Base-by-base conservation (phyloP, 2,888 invertebrate genomes). In the Elmis aenea region DNA sequence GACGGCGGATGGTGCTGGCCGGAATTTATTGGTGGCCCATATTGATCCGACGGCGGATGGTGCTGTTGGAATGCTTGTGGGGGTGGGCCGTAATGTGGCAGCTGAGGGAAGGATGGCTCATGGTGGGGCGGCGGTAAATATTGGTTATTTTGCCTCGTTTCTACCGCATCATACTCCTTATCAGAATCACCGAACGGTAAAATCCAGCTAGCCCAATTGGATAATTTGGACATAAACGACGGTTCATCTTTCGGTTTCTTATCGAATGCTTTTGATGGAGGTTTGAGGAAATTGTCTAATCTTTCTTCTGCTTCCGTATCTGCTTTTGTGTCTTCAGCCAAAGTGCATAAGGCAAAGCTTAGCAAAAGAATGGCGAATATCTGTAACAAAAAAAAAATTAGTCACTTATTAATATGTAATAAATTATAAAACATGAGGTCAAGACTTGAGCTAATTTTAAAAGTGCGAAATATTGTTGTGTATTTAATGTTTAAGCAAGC, bases 141-240 rank as follows among this genome's bases (percentile, higher is more conserved):
- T 8, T 51, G 42, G 9, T 47, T 43, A 15, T 44, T 34, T 12
- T 48, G 45, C 9, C 39, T 37, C 3, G 45, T 34, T 26, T 45
- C 42, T 5, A 48, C 37, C n/a, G 42, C 30, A 23, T 52, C 56
- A 34, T 13, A 28, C 31, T 18, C 42, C 24, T 13, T 16, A 6
- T 36, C 31, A 57, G 25, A 9, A 8, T 28, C 26, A 0, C 64
- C 69, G 2, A 75, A 73, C 1, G 80, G 74, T 50, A 76, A 78
- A 1, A 81, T 60, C 80, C 79, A 81, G 23, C 68, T 72, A 15
- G n/a, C n/a, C n/a, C n/a, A n/a, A n/a, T n/a, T n/a, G n/a, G 77
- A 73, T 4, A 81, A 63, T 63, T 73, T 75, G 38, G 77, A 73
- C 64, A 66, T 41, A 64, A 64, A 42, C 6, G 40, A 41, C 13